Conservation (phyloP, 2,888 invertebrate genomes). For the Microctonus hyperodae region DNA sequence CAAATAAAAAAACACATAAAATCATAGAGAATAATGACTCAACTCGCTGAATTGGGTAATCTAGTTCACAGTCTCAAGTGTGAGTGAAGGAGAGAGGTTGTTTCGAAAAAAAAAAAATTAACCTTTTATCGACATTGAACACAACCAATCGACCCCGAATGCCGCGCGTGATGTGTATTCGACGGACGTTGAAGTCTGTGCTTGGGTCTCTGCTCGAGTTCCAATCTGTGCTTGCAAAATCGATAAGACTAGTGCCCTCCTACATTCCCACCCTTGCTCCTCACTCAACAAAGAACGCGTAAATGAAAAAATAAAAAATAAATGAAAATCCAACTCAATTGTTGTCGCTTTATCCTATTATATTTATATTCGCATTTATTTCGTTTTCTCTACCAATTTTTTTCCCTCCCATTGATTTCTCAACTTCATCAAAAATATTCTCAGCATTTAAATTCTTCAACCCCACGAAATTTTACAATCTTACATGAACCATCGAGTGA, state of each 20-base stretch:
- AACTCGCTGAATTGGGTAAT: neutral
- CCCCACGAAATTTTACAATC: too few species aligned
- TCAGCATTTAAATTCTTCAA: too few species aligned
- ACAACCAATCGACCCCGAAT: neutral
- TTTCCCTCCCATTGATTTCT: neutral
- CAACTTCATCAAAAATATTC: neutral
- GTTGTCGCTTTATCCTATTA: neutral
- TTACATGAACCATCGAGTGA: neutral
- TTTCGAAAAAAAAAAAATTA: neutral
- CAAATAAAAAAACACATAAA: neutral
- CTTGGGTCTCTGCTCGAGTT: conserved; percentile 36
- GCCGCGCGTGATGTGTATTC: neutral
- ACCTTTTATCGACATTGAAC: neutral
- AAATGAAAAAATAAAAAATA: neutral
- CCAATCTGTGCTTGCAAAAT: conserved; percentile 43
- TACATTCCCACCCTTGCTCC: neutral
- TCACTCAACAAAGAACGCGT: too few species aligned
- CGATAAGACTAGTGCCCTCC: conserved; percentile 36
- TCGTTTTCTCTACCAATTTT: neutral
- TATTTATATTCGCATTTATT: too few species aligned
- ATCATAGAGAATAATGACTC: neutral
- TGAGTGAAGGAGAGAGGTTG: conserved; percentile 25
- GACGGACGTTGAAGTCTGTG: conserved; percentile 25
- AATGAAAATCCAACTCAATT: neutral
- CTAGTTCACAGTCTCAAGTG: conserved; percentile 3